Percentiles rank a stretch among this genome's conserved stretches.
These are phyloP conservation scores for Zapornia atra DNA, from an alignment of 2,113 vertebrate species.

Conservation along the genomic window DNA sequence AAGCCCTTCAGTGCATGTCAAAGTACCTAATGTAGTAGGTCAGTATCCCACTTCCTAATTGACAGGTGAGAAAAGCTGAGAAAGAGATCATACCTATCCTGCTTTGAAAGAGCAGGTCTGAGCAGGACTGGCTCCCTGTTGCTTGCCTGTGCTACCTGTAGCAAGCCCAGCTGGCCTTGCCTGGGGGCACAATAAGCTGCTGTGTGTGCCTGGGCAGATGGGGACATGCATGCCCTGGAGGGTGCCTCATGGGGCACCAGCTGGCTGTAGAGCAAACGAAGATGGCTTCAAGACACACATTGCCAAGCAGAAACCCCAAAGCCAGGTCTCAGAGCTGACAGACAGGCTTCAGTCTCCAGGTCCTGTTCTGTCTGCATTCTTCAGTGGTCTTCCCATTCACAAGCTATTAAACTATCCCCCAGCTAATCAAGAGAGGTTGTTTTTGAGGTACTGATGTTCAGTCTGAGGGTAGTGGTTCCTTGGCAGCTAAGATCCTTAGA, in stretches of 20 bases:
- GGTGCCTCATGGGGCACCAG: background rate
- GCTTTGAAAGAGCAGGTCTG: background rate
- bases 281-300: background rate
- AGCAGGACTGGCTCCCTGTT: background rate
- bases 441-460: background rate
- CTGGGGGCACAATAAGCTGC: background rate
- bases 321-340: background rate
- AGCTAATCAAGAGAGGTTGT: background rate
- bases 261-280: background rate
- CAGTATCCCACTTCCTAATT: background rate
- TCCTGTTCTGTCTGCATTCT: background rate
- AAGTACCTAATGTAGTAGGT: background rate
- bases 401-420: background rate
- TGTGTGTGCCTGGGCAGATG: background rate
- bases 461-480: background rate
- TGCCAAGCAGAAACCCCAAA: background rate
- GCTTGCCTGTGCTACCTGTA: background rate
- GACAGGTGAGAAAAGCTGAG: background rate
- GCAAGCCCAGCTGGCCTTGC: background rate
- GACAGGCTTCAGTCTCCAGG: background rate
- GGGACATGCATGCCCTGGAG: background rate
- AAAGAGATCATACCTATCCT: background rate
- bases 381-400: background rate
- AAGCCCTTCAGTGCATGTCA: background rate
- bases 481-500: background rate